Evolutionary conservation across 2,797 vertebrate species (phyloP).

Genomic region (Onychomys arenicola): DNA sequence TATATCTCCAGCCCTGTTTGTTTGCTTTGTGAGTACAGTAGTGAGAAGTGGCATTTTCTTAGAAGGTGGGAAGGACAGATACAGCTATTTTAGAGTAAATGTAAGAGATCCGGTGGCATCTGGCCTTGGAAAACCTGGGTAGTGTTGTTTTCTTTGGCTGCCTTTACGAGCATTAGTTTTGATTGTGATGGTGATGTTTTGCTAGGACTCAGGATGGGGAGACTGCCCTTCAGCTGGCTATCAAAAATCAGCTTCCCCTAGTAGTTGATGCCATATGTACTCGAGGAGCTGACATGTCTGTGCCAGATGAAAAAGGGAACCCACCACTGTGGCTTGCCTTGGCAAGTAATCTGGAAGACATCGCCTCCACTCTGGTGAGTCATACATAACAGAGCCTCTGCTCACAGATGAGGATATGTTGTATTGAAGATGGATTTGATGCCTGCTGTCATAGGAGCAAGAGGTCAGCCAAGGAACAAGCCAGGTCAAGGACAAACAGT

Average conservation of each 20-base stretch:
- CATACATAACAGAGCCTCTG: background rate
- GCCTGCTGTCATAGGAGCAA: background rate
- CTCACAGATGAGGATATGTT: background rate
- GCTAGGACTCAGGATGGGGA: constrained; percentile 96
- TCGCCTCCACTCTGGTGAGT: constrained; percentile 97
- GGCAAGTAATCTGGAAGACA: constrained; percentile 94
- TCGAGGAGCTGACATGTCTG: constrained; percentile 98
- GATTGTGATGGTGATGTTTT: background rate
- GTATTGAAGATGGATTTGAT: background rate
- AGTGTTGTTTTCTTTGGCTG: background rate
- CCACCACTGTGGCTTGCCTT: constrained; percentile 97
- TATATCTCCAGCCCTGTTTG: background rate
- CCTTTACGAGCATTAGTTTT: background rate
- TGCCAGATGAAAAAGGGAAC: constrained; percentile 95
- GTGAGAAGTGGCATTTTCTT: background rate
- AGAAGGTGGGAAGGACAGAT: background rate
- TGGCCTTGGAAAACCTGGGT: background rate
- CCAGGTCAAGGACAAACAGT: background rate
- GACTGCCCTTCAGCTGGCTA: constrained; percentile 97
- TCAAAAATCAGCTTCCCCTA: constrained; percentile 97
- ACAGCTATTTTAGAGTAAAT: background rate
- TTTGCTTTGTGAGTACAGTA: background rate
- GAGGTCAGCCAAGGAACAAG: background rate
- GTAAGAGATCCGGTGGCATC: background rate
- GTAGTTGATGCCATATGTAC: constrained; percentile 99